phyloP scores from a whole-genome alignment of 2,113 vertebrate genomes.

The Alethe castanea region DNA sequence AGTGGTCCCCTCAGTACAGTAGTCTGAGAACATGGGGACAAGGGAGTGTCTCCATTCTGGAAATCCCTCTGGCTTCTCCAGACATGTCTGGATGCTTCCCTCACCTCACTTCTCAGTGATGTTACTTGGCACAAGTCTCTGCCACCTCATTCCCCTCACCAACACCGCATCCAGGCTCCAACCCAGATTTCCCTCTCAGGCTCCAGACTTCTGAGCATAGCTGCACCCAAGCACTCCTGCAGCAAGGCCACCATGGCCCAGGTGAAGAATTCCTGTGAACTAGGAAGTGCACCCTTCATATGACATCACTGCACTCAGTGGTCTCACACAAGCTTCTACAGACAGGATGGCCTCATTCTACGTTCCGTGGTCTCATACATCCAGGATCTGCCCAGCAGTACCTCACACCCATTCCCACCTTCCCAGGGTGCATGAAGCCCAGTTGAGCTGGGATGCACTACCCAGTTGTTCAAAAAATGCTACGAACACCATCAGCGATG shows the following conservation, averaged over 20 bases:
- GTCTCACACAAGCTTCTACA: not conserved
- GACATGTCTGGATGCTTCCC: not conserved
- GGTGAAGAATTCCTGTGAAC: not conserved
- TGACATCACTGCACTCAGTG: rapidly evolving
- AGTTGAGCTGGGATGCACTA: not conserved
- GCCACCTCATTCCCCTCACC: not conserved
- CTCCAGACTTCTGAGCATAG: not conserved
- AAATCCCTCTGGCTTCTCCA: not conserved
- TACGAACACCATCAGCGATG: rapidly evolving
- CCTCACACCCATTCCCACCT: not conserved
- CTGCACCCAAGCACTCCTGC: not conserved
- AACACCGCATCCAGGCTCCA: rapidly evolving
- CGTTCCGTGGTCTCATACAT: rapidly evolving
- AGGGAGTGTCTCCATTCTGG: not conserved
- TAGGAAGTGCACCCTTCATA: not conserved
- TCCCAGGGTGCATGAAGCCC: not conserved
- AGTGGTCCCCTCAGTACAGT: rapidly evolving
- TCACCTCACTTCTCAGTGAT: not conserved
- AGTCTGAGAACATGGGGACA: rapidly evolving
- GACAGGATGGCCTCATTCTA: not conserved
- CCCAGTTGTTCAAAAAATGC: not conserved
- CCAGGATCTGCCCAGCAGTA: not conserved
- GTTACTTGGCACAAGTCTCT: not conserved
- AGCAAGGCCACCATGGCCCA: rapidly evolving
- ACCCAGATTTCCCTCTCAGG: not conserved